Evolutionary conservation across 2,888 invertebrate species (phyloP).

Genomic region (Pelosia muscerda): DNA sequence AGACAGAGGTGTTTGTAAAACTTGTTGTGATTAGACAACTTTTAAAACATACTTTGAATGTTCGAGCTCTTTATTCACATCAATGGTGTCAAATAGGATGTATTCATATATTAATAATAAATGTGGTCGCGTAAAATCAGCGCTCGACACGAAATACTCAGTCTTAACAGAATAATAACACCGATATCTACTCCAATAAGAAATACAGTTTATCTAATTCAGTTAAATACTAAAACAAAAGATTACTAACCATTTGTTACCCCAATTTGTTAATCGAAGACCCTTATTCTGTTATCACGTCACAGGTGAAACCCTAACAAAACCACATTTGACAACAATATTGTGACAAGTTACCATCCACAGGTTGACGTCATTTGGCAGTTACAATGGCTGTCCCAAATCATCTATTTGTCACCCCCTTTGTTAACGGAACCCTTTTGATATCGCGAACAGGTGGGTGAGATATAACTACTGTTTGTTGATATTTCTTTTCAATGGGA

Average conservation of each 20-base stretch:
- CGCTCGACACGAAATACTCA: too few relatives aligned
- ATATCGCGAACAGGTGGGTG: slow-evolving; percentile 44
- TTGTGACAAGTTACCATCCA: slow-evolving; percentile 44
- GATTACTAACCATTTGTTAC: background rate
- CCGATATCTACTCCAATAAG: too few relatives aligned
- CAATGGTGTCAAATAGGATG: background rate
- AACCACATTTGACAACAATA: slow-evolving; percentile 23
- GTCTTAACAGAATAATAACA: too few relatives aligned
- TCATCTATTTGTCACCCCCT: slow-evolving; percentile 70
- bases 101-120: background rate
- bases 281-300: background rate
- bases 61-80: background rate
- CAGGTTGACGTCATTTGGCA: slow-evolving; percentile 47
- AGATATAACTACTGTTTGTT: slow-evolving; percentile 35
- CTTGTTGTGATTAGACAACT: slow-evolving; percentile 40
- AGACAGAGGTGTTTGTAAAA: slow-evolving; percentile 42
- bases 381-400: slow-evolving; percentile 61
- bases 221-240: too few relatives aligned
- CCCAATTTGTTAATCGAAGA: slow-evolving; percentile 1
- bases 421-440: slow-evolving; percentile 51
- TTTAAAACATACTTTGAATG: slow-evolving; percentile 22
- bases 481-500: slow-evolving; percentile 1
- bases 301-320: background rate
- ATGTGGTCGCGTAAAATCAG: too few relatives aligned
- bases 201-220: too few relatives aligned